Evolutionary conservation across 2,113 vertebrate species (phyloP).

Genomic region (Illadopsis cleaveri): DNA sequence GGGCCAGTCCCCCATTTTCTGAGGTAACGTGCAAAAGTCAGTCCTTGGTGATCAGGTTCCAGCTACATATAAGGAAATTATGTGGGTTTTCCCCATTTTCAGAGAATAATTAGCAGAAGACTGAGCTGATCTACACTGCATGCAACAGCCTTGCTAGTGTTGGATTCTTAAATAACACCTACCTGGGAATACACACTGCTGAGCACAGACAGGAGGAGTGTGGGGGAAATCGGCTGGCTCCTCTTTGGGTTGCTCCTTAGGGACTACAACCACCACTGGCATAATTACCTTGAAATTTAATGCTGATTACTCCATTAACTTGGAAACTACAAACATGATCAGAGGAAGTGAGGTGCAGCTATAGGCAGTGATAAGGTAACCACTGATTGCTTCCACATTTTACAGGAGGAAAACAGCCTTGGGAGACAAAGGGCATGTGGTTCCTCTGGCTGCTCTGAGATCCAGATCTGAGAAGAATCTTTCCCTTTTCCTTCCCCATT

Average conservation of each 20-base stretch:
- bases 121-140: not conserved
- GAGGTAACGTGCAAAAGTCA: accelerated
- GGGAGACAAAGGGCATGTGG: accelerated
- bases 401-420: not conserved
- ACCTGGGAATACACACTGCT: not conserved
- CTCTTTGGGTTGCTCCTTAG: not conserved
- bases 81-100: not conserved
- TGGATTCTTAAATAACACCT: not conserved
- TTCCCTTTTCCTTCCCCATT: not conserved
- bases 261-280: not conserved
- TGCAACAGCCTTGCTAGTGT: not conserved
- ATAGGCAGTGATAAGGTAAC: not conserved
- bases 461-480: not conserved
- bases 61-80: not conserved
- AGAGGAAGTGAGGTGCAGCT: not conserved
- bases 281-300: not conserved
- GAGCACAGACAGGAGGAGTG: accelerated
- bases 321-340: not conserved
- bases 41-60: not conserved
- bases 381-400: not conserved
- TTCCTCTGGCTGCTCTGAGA: not conserved
- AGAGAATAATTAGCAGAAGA: not conserved
- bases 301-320: not conserved
- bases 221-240: not conserved
- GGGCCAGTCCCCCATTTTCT: not conserved